Evolutionary conservation across 35 echinoderm and acorn worm genomes (phyloP).

Genomic region (Lytechinus pictus): DNA sequence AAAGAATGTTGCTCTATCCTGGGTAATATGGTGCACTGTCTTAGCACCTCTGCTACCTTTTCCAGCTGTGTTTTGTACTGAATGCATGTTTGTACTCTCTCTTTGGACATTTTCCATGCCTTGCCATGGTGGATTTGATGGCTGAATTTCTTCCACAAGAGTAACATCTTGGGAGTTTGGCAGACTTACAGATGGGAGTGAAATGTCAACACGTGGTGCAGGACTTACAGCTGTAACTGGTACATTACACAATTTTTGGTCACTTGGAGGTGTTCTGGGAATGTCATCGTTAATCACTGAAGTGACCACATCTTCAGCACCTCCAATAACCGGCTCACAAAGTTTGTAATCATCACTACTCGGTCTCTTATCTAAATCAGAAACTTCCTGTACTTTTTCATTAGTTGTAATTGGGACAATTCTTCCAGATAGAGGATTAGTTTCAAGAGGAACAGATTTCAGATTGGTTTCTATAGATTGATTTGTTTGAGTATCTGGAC

Average conservation of each 20-base stretch:
- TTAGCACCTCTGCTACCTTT: neutral
- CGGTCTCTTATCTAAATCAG: neutral
- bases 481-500: neutral
- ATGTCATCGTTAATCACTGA: neutral
- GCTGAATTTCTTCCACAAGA: neutral
- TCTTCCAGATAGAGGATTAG: too few relatives aligned
- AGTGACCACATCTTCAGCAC: neutral
- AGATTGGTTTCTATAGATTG: neutral
- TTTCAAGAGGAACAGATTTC: too few relatives aligned
- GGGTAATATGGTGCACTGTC: neutral
- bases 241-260: neutral
- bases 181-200: neutral
- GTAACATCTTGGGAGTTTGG: neutral
- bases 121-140: neutral
- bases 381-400: neutral
- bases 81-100: neutral
- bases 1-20: neutral
- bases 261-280: neutral
- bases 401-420: neutral
- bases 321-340: neutral
- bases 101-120: neutral
- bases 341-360: neutral
- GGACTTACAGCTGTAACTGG: neutral
- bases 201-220: neutral
- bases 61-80: neutral